Evolutionary conservation across 2,888 invertebrate genomes (phyloP), one percentile per base, ranked within the genome.

Genomic region (Junonia oenone): DNA sequence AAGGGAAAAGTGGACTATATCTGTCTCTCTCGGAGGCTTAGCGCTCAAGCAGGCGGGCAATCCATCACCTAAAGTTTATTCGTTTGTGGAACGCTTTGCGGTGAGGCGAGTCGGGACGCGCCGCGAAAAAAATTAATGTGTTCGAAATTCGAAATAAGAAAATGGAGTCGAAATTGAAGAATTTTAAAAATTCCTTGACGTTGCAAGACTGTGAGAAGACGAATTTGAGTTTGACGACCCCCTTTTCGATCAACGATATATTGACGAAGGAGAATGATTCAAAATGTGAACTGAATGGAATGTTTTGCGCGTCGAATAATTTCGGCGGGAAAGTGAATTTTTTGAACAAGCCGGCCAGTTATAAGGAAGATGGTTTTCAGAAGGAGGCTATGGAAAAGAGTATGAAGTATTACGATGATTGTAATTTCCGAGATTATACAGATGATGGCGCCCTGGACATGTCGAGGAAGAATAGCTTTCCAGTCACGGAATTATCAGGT

Each of bases 171-270:
- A 87, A 87, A 76, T 68, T 83, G 51, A 87, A 85, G 68, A 78
- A 70, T 61, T 83, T 76, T 63, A 83, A 82, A 67, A 82, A 85
- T 47, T 66, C 81, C 4, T 61, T 80, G 47, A 69, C 73, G 3
- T 74, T 83, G 55, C 81, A 80, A 72, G 87, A 89, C 35, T 80
- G 88, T 76, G 88, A 89, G 62, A 89, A 88, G 64, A 82, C 82
- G 0, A 82, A 67, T 69, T 69, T 87, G 59, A 86, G 68, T 72
- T 69, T 88, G 61, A 85, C 91, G 8, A 94, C 94, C 8, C 94
- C 94, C 31, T 94, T 94, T 79, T 94, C 94, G 8, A 94, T 94
- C 53, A 94, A 94, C 67, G 94, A 94, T 69, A 94, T 94, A 74
- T 78, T 94, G 70, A 93, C 93, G n/a, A 89, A 85, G 63, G 92